Percentiles rank a stretch among this genome's conserved stretches.
These are phyloP conservation scores for Mylabris sibirica DNA, from an alignment of 2,888 invertebrate species.

Conservation along the genomic window DNA sequence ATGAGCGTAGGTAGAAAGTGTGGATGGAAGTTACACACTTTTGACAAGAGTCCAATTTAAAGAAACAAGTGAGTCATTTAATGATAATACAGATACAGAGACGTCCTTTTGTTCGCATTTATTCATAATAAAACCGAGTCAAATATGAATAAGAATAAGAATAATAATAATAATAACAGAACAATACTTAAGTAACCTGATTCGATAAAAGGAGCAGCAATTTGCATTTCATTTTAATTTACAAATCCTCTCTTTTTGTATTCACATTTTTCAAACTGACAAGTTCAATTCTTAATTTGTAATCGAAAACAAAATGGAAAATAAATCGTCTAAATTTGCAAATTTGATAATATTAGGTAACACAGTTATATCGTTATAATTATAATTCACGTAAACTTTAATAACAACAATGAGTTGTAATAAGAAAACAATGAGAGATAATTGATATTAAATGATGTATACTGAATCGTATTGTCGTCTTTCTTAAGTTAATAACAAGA, in stretches of 20 bases:
- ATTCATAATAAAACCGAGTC: background rate
- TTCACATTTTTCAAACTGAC: background rate
- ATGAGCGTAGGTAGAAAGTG: background rate
- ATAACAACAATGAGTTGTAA: background rate
- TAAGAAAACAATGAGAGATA: background rate
- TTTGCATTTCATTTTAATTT: background rate
- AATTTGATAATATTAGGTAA: too few species aligned
- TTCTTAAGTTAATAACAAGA: background rate
- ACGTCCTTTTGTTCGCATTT: background rate
- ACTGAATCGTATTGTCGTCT: background rate
- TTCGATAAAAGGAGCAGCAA: background rate
- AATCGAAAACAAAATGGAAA: too few species aligned
- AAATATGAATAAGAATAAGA: too few species aligned
- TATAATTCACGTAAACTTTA: too few species aligned
- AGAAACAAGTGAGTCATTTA: conserved; percentile 6
- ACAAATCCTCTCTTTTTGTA: background rate
- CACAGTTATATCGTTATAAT: too few species aligned
- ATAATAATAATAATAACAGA: background rate
- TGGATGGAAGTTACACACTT: background rate
- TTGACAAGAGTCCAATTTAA: background rate
- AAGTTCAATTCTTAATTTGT: too few species aligned
- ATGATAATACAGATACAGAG: background rate
- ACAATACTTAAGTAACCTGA: background rate
- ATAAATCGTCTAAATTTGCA: too few species aligned
- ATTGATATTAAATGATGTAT: background rate